These are phyloP conservation scores for Buphagus erythrorhynchus DNA, from an alignment of 2,797 vertebrate genomes.

Conservation along the genomic window DNA sequence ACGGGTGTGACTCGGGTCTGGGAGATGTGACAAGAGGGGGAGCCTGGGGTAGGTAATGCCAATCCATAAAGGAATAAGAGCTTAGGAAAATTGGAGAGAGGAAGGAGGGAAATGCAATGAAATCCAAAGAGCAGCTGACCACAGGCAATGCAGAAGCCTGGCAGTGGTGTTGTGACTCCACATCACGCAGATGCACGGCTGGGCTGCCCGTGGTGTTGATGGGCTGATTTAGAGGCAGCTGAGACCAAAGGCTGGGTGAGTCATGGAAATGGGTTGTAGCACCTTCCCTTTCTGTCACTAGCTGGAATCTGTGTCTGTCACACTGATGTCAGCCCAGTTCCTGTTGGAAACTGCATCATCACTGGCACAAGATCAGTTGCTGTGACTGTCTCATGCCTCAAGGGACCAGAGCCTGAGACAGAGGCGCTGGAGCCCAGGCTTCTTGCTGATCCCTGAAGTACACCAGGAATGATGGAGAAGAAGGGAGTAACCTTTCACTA, in stretches of 20 bases:
- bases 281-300: neutral
- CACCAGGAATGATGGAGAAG: neutral
- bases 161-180: neutral
- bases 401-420: neutral
- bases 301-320: neutral
- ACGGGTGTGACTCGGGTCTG: fast-evolving
- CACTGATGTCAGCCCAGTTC: neutral
- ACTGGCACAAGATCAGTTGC: neutral
- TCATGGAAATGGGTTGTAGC: neutral
- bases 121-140: neutral
- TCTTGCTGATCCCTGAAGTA: neutral
- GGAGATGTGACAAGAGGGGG: neutral
- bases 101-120: neutral
- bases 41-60: neutral
- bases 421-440: neutral
- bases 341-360: neutral
- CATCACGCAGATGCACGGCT: neutral
- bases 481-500: neutral
- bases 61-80: neutral
- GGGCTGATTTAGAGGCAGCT: neutral
- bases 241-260: neutral
- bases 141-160: neutral
- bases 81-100: neutral
- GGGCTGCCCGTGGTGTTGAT: neutral
- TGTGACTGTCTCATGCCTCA: neutral